Evolutionary conservation across 2,113 vertebrate species (phyloP).

Genomic region (Casuarius casuarius): DNA sequence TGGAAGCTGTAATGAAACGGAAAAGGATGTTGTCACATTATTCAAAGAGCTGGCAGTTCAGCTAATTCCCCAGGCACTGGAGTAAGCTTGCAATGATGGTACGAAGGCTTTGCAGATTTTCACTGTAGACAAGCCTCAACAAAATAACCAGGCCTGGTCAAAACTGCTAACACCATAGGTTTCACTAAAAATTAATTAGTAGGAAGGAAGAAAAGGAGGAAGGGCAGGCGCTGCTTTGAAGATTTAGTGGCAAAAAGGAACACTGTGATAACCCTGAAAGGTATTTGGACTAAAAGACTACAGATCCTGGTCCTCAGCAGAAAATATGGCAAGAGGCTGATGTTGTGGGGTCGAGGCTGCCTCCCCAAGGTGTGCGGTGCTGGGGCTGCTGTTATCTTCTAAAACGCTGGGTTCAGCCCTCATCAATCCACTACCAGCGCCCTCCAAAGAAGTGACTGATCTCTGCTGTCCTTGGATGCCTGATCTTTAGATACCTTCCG

Average conservation of each 20-base stretch:
- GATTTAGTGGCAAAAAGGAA: background rate
- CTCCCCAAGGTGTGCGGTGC: background rate
- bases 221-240: background rate
- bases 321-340: background rate
- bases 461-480: background rate
- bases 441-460: background rate
- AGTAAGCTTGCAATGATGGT: background rate
- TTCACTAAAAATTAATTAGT: conserved; percentile 7
- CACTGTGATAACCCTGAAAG: background rate
- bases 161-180: background rate
- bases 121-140: background rate
- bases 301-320: background rate
- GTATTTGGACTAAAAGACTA: background rate
- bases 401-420: background rate
- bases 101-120: background rate
- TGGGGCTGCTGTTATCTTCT: background rate
- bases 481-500: background rate
- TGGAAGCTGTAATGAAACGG: background rate
- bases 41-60: background rate
- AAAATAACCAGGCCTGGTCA: background rate
- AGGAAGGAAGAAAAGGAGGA: background rate
- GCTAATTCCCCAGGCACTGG: background rate
- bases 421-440: background rate
- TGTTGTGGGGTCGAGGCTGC: background rate
- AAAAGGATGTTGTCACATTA: background rate